A percentile compares a stretch with the other conserved stretches of the same genome.
These are phyloP conservation scores for Drosophila parvula DNA, from an alignment of 1,140 invertebrate species.

Conservation along the genomic window DNA sequence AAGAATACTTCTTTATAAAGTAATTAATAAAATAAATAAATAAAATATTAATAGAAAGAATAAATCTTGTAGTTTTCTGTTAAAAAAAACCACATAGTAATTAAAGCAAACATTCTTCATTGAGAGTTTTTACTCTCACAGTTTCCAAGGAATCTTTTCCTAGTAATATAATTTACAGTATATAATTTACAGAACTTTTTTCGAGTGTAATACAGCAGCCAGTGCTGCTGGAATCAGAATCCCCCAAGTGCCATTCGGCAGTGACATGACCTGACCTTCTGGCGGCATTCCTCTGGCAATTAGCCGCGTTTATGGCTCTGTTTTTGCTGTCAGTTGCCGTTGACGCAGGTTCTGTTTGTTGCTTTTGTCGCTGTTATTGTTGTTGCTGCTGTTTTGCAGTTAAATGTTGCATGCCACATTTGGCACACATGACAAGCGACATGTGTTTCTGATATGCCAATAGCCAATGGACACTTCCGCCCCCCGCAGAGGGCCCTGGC, in stretches of 20 bases:
- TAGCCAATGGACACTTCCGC: conserved; percentile 48
- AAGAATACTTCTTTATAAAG: too few species aligned
- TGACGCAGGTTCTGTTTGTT: conserved; percentile 18
- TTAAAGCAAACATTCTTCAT: too few species aligned
- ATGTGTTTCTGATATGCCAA: conserved; percentile 77
- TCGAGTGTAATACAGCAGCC: conserved; percentile 4
- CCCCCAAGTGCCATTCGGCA: conserved; percentile 46
- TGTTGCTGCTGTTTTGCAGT: conserved; percentile 48
- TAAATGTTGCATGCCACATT: conserved; percentile 82
- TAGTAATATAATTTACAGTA: too few species aligned
- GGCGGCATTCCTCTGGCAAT: conserved; percentile 72
- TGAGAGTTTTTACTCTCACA: too few species aligned
- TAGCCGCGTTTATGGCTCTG: conserved; percentile 70
- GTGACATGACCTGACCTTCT: conserved; percentile 61
- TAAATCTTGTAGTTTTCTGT: too few species aligned
- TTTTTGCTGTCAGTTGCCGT: conserved; percentile 40
- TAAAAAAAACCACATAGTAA: too few species aligned
- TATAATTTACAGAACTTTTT: neutral
- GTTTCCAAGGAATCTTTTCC: too few species aligned
- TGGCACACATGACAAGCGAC: conserved; percentile 77
- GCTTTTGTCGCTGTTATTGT: conserved; percentile 14
- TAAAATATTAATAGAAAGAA: too few species aligned
- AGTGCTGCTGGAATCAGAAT: conserved; percentile 7
- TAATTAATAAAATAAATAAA: too few species aligned
- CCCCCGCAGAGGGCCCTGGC: conserved; percentile 6